A percentile compares a stretch with the other conserved stretches of the same genome.
Evolutionary conservation across 37 sponge, comb jelly and placozoan genomes (phyloP).

Genomic region (Ianthella basta): DNA sequence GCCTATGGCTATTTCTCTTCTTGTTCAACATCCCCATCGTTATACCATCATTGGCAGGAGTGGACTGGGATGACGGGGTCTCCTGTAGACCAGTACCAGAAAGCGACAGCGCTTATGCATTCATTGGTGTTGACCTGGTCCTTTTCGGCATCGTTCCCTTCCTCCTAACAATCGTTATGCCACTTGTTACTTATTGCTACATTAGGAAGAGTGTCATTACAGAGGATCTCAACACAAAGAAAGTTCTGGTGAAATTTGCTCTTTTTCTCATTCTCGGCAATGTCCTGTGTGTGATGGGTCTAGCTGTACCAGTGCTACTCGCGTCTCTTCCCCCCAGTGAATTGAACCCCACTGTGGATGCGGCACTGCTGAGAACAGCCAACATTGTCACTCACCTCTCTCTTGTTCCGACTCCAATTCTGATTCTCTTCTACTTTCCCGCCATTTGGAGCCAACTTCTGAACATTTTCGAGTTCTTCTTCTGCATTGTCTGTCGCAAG

Average conservation of each 20-base stretch:
- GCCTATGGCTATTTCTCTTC: background rate
- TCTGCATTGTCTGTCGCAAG: background rate
- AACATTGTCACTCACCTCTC: conserved; percentile 22
- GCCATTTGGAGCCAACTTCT: background rate
- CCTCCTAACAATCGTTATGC: background rate
- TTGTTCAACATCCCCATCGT: background rate
- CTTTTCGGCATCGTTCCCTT: conserved; percentile 1
- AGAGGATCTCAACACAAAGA: conserved; percentile 6
- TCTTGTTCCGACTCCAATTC: background rate
- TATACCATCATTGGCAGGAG: background rate
- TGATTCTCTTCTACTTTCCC: conserved; percentile 25
- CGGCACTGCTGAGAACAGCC: background rate
- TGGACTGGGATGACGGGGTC: conserved; percentile 3
- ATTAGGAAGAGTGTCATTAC: background rate
- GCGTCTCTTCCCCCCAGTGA: background rate
- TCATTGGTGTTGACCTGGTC: conserved; percentile 3
- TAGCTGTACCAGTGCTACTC: background rate
- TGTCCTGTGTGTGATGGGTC: background rate
- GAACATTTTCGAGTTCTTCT: background rate
- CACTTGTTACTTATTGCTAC: background rate
- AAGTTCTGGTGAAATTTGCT: conserved; percentile 6
- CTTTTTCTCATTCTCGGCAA: conserved; percentile 25
- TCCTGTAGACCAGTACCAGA: conserved; percentile 16
- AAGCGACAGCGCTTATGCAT: background rate
- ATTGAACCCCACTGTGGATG: background rate